Evolutionary conservation across 2,797 vertebrate species (phyloP), one percentile per base, ranked within the genome.

Genomic region (Parotocinclus haroldoi): DNA sequence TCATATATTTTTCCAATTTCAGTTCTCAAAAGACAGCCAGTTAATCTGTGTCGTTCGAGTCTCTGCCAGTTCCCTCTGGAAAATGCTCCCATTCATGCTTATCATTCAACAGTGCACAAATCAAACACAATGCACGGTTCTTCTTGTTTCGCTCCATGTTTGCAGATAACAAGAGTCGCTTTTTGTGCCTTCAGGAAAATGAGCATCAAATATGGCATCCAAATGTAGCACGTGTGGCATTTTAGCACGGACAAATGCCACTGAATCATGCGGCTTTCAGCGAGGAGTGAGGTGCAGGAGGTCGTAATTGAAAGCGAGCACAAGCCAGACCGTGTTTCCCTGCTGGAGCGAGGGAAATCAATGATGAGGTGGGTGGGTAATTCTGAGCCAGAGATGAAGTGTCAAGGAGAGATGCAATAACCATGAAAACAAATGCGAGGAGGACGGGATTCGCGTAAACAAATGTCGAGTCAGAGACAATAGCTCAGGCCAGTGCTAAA

Each of bases 391-490:
- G 67, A 72, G 70, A 75, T 78, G 63, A 65, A 69, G 56, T 67
- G 69, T 66, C 72, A 66, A 59, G 65, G 37, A 63, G n/a, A 59
- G 58, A 69, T 56, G 57, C 68, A 42, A 72, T 67, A 67, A 57
- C 51, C 62, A 57, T 63, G 69, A 64, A 75, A 72, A 73, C 52
- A 69, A 70, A 67, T 75, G 19, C 53, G 61, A 54, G 17, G 6
- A 42, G 18, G 6, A 42, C 54, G 55, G 63, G 66, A 69, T 48
- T 53, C 69, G 57, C 63, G 65, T 69, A 72, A 74, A 66, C 66
- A 66, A 72, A 72, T 68, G 68, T 62, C 48, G 38, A 64, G 73
- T 71, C 73, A 68, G 49, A 77, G 51, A 64, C 46, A 71, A 68
- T 50, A 66, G 52, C n/a, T 66, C 37, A 60, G 48, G 53, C 64